phyloP scores from a whole-genome alignment of 2,888 invertebrate genomes.

The Torymus tubicola region DNA sequence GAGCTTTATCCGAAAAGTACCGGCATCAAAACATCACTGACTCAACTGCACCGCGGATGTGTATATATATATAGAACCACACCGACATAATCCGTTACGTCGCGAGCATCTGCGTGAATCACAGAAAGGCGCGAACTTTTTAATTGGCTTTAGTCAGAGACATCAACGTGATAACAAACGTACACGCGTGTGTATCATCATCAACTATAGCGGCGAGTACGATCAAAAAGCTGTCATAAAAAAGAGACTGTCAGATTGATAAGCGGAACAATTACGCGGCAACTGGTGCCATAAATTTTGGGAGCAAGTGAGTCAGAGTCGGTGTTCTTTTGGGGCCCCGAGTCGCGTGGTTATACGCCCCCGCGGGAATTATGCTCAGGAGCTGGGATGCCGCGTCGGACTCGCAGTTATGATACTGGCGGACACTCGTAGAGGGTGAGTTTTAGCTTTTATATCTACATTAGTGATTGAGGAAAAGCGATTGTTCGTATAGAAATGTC shows the following conservation, averaged over 20 bases:
- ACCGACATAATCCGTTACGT: slow-evolving; percentile 12
- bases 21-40: neutral
- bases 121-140: slow-evolving; percentile 6
- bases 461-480: no score
- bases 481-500: neutral
- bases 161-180: no score
- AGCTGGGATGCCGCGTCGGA: slow-evolving; percentile 40
- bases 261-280: neutral
- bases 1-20: neutral
- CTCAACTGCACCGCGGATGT: neutral
- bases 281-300: no score
- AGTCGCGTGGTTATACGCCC: neutral
- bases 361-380: slow-evolving; percentile 35
- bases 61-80: neutral
- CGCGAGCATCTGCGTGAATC: neutral
- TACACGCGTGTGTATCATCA: no score
- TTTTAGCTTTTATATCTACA: neutral
- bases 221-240: neutral
- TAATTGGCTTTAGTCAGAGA: slow-evolving; percentile 18
- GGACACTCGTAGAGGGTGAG: slow-evolving; percentile 41
- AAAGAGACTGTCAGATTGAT: neutral
- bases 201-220: neutral
- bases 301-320: no score
- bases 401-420: slow-evolving; percentile 52
- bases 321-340: no score